phyloP scores from a whole-genome alignment of 1,140 invertebrate genomes.

The Hypothenemus hampei region DNA sequence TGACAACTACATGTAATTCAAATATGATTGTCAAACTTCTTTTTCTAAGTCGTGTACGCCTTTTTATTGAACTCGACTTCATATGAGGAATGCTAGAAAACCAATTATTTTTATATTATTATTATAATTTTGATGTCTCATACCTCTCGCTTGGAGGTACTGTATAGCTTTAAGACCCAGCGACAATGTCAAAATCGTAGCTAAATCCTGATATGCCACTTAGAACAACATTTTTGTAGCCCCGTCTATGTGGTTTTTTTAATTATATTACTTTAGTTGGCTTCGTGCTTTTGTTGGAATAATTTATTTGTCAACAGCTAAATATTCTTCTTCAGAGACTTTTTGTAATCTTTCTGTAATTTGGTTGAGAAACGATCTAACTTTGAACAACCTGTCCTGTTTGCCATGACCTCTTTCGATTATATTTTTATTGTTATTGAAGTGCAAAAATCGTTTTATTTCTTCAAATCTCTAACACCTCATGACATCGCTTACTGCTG shows the following conservation, averaged over 20 bases:
- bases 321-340: no score
- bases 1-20: no score
- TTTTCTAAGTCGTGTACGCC: no score
- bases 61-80: no score
- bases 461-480: neutral
- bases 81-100: no score
- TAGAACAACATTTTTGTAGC: conserved; percentile 44
- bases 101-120: neutral
- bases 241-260: conserved; percentile 47
- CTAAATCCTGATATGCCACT: conserved; percentile 40
- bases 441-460: conserved; percentile 2
- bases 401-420: neutral
- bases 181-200: conserved; percentile 45
- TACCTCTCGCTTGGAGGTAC: neutral
- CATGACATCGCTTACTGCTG: neutral
- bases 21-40: no score
- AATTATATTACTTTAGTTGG: conserved; percentile 45
- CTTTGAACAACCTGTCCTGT: conserved; percentile 31
- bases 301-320: conserved; percentile 43
- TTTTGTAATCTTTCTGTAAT: conserved; percentile 32
- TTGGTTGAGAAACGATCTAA: conserved; percentile 30
- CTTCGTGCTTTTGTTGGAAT: conserved; percentile 43
- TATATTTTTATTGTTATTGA: neutral
- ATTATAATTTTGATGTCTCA: neutral
- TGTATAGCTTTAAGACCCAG: neutral